Evolutionary conservation across 2,797 vertebrate genomes (phyloP).

Genomic region (Serranus cabrilla): DNA sequence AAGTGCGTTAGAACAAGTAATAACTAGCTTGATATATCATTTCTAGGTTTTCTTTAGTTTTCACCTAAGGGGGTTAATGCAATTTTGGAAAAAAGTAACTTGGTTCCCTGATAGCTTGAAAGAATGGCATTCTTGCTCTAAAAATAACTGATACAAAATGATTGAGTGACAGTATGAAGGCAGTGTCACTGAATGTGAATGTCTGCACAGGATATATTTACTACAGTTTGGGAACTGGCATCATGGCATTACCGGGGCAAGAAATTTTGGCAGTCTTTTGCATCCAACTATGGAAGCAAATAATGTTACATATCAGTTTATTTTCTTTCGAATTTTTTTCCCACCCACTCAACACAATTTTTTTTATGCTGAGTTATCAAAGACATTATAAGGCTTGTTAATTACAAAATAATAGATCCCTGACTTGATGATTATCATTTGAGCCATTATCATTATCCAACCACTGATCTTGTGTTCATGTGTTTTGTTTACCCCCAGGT

Average conservation of each 20-base stretch:
- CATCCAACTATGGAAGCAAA: too few relatives aligned
- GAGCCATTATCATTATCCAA: background rate
- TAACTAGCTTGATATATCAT: background rate
- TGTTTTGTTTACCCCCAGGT: conserved; percentile 83
- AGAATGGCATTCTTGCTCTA: too few relatives aligned
- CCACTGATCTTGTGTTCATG: background rate
- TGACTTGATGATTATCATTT: background rate
- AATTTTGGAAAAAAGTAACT: background rate
- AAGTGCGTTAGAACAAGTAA: background rate
- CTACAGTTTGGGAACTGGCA: too few relatives aligned
- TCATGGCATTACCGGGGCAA: too few relatives aligned
- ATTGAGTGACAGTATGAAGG: background rate
- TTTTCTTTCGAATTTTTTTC: too few relatives aligned
- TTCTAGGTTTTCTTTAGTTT: background rate
- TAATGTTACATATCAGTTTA: too few relatives aligned
- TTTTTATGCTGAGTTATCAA: background rate
- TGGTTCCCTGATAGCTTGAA: background rate
- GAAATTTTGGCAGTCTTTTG: too few relatives aligned
- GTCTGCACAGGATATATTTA: background rate
- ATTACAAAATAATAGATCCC: background rate
- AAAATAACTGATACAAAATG: background rate
- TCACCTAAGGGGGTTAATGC: background rate
- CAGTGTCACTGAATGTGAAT: background rate
- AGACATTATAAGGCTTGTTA: background rate
- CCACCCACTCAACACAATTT: background rate